Evolutionary conservation across 2,888 invertebrate genomes (phyloP), one percentile per base, ranked within the genome.

Genomic region (Carpatolechia fugitivella): DNA sequence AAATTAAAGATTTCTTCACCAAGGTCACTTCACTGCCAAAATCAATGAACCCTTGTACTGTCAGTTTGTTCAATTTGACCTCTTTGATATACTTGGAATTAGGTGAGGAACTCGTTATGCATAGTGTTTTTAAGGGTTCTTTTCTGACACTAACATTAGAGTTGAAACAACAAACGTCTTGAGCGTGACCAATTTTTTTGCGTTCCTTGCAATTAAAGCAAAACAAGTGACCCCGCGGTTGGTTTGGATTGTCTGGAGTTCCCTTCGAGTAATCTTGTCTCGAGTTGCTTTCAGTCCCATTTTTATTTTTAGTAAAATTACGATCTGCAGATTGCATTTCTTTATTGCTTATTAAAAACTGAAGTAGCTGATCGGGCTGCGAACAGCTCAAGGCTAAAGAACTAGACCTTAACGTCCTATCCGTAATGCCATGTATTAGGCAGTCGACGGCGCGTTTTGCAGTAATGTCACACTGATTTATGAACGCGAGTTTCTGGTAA

Each of bases 151-250:
- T 30, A 1, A 16, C 8, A 24, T 47, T 18, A 6, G n/a, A 29
- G 18, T 52, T 56, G 16, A 18, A n/a, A 8, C 11, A 16, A 49
- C 57, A 60, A 7, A 11, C 31, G 41, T 60, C 59, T 3, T 46
- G 6, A 31, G 44, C 52, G 38, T 60, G 60, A 5, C 58, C 60
- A 13, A 62, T 14, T 40, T 54, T 57, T 14, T 47, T 36, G 20
- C 64, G 62, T 33, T 60, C 62, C 49, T 61, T 64, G 33, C 64
- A 64, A 16, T 64, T 64, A 40, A 38, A 64, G 41, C 64, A 64
- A n/a, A 18, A 58, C 18, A 50, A 14, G 0, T 14, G 11, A 3
- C 31, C 7, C n/a, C n/a, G n/a, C n/a, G n/a, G n/a, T n/a, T n/a
- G n/a, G n/a, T n/a, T n/a, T n/a, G n/a, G n/a, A n/a, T n/a, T n/a